These are phyloP conservation scores for Murina feae DNA, from an alignment of 2,113 vertebrate genomes.

Conservation along the genomic window DNA sequence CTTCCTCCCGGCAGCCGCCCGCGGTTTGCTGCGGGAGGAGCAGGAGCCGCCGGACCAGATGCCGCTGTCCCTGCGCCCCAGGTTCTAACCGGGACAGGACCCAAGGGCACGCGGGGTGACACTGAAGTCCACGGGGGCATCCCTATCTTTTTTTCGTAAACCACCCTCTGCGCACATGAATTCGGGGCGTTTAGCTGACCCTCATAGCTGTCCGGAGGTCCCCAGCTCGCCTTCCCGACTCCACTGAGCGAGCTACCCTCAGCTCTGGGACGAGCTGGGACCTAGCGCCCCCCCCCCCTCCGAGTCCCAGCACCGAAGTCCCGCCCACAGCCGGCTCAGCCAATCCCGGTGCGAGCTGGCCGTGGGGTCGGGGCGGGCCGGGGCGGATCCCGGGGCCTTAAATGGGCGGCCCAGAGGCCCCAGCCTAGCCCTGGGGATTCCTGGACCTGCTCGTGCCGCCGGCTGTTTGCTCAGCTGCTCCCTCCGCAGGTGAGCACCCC, in stretches of 20 bases:
- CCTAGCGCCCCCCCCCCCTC: neutral
- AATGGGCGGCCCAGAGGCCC: fast-evolving
- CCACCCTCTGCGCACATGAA: too few species aligned
- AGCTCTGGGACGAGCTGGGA: neutral
- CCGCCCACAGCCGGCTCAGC: neutral
- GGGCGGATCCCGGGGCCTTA: neutral
- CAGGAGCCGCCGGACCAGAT: neutral
- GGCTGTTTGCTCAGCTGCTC: fast-evolving
- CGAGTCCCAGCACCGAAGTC: neutral
- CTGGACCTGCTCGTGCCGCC: fast-evolving
- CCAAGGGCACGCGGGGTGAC: neutral
- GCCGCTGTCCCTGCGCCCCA: too few species aligned
- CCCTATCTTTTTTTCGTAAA: fast-evolving
- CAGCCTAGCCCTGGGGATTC: fast-evolving
- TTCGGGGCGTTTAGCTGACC: too few species aligned
- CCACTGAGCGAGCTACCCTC: fast-evolving
- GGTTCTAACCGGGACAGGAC: neutral
- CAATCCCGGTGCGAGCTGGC: neutral
- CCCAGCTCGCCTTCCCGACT: fast-evolving
- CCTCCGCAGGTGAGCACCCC: neutral
- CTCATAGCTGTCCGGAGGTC: too few species aligned
- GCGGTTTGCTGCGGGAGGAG: neutral
- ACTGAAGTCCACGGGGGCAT: neutral
- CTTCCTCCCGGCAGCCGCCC: neutral
- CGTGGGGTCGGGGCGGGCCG: neutral